Base-by-base conservation (phyloP, 2,797 vertebrate genomes). In the Poeciliopsis gracilis region DNA sequence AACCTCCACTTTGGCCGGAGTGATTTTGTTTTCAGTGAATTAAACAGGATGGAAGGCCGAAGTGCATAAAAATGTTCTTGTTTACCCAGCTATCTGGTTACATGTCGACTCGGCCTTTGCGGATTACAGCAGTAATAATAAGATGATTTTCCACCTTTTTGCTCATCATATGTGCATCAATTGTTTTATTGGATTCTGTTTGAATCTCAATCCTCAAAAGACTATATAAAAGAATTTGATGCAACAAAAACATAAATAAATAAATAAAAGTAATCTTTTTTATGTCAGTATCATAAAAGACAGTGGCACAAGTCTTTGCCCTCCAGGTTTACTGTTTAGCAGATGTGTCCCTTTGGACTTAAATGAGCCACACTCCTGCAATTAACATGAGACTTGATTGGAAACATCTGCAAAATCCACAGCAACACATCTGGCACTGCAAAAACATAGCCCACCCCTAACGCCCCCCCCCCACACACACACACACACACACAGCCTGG, bases 341-440 rank as follows among this genome's bases (percentile, higher is more conserved):
- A 87, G 79, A 88, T 76, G 82, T 76, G 80, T 76, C 87, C 80
- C 81, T 86, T 85, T 91, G 89, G 13, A 91, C 91, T 84, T 77
- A 89, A 90, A 89, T 91, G 83, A 91, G 91, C 90, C 88, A 84
- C 85, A 77, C 78, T 81, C 87, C 72, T 83, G 87, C 83, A 90
- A 89, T 92, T 91, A 93, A 86, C 93, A 94, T 80, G 78, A 83
- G 72, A 87, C 90, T 92, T 91, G 83, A 89, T 86, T 86, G 89
- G 80, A 91, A 93, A 94, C 93, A 94, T 94, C 92, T 93, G 94
- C 75, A 87, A 72, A 77, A 78, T 84, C 89, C 82, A 69, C 72
- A 46, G 76, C 85, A 82, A 45, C 90, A 93, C 90, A 93, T 94
- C 90, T 95, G 93, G 89, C 86, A 72, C 73, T 0, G 72, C 91